Conservation (phyloP, 2,888 invertebrate species). For the Syrista parreyssii region DNA sequence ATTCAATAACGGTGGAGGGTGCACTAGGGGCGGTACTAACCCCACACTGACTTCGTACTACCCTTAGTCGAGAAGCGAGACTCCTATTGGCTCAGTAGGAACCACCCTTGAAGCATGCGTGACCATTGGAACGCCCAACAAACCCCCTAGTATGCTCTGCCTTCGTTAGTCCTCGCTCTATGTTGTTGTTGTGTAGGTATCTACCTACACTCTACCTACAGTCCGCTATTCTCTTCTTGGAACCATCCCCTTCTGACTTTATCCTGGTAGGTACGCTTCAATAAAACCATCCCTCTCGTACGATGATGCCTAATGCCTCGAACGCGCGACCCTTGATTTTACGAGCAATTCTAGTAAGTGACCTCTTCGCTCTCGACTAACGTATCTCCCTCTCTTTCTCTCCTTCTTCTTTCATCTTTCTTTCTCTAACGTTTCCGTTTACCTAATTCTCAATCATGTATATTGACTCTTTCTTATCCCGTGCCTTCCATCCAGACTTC, state of each 20-base stretch:
- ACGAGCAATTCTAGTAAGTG: constrained; percentile 37
- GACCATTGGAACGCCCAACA: neutral
- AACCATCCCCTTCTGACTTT: neutral
- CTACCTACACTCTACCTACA: neutral
- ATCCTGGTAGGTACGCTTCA: neutral
- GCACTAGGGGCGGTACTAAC: constrained; percentile 30
- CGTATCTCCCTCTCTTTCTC: neutral
- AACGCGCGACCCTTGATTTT: constrained; percentile 39
- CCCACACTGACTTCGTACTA: neutral
- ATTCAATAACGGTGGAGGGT: constrained; percentile 62
- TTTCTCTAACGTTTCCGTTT: neutral
- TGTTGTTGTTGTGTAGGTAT: neutral
- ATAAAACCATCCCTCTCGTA: constrained; percentile 53
- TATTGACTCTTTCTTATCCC: neutral
- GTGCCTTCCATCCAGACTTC: neutral
- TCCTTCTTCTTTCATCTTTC: neutral
- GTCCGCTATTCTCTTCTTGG: neutral
- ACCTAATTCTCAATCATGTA: neutral
- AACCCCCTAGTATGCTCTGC: neutral
- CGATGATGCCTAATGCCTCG: constrained; percentile 50
- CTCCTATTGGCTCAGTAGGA: constrained; percentile 2
- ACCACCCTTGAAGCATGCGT: neutral
- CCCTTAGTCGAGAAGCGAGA: constrained; percentile 28
- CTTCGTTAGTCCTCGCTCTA: neutral
- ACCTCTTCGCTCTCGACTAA: neutral